phyloP scores from a whole-genome alignment of 2,888 invertebrate species.

The Spisula solida region DNA sequence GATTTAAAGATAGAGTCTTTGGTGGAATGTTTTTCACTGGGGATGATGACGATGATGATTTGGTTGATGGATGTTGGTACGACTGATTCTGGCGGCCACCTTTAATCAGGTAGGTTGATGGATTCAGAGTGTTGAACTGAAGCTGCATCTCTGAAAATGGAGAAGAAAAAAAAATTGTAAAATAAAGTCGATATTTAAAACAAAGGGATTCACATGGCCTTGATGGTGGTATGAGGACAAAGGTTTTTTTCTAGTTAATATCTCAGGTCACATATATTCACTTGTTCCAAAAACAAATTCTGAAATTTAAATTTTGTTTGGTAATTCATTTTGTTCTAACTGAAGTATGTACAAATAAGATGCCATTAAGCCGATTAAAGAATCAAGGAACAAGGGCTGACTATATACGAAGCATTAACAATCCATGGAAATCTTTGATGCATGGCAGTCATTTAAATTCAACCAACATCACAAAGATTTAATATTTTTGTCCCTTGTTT shows the following conservation, averaged over 20 bases:
- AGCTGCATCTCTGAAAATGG: conserved; percentile 57
- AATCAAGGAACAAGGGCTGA: too few relatives aligned
- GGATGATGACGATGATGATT: conserved; percentile 30
- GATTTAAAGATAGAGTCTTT: conserved; percentile 43
- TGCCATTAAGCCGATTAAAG: too few relatives aligned
- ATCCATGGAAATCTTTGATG: not conserved
- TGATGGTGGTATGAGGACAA: too few relatives aligned
- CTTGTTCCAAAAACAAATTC: too few relatives aligned
- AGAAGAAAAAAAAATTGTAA: not conserved
- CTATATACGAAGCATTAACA: not conserved
- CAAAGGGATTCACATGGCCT: too few relatives aligned
- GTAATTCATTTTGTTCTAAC: too few relatives aligned
- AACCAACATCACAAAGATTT: too few relatives aligned
- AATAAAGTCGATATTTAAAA: not conserved
- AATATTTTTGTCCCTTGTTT: not conserved
- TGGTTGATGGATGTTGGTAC: conserved; percentile 34
- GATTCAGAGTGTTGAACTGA: conserved; percentile 64
- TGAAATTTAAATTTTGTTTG: too few relatives aligned
- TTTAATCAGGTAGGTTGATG: conserved; percentile 65
- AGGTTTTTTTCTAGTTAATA: too few relatives aligned
- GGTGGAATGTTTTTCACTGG: conserved; percentile 53
- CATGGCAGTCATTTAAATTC: not conserved
- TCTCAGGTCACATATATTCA: too few relatives aligned
- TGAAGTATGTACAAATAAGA: too few relatives aligned
- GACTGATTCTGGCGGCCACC: conserved; percentile 47